Evolutionary conservation across 2,888 invertebrate genomes (phyloP).

Genomic region (Nomada hirtipes): DNA sequence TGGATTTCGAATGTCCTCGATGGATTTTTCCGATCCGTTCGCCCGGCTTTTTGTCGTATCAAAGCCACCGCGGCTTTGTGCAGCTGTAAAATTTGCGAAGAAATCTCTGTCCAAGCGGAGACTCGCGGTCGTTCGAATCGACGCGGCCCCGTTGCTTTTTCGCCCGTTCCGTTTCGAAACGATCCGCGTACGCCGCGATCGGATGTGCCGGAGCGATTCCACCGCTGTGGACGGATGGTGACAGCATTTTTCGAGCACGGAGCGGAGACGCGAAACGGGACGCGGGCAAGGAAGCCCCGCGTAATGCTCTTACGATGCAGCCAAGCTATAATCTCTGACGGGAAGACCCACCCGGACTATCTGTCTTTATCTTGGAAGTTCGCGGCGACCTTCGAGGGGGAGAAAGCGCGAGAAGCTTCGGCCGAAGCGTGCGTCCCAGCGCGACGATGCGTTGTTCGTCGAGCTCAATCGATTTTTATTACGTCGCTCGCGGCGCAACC

Average conservation of each 20-base stretch:
- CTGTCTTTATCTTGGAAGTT: constrained; percentile 63
- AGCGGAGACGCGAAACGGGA: constrained; percentile 18
- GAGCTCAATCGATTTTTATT: constrained; percentile 46
- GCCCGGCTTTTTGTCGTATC: background rate
- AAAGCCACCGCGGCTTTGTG: background rate
- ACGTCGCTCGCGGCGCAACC: background rate
- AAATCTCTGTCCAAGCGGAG: background rate
- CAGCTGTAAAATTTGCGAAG: background rate
- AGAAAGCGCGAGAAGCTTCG: constrained; percentile 22
- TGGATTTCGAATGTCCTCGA: constrained; percentile 21
- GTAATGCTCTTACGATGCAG: constrained; percentile 79
- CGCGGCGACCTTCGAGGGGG: constrained; percentile 3
- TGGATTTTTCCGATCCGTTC: constrained; percentile 10
- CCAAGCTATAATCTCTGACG: constrained; percentile 76
- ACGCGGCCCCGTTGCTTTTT: background rate
- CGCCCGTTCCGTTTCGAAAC: background rate
- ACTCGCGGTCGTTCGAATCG: background rate
- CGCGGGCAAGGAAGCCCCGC: constrained; percentile 73
- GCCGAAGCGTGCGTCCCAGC: background rate
- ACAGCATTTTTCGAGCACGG: constrained; percentile 21
- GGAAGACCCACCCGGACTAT: constrained; percentile 78
- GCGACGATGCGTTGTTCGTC: background rate
- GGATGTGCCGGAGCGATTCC: background rate
- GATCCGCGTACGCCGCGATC: too few species aligned
- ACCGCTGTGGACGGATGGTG: background rate